Conservation (phyloP, 2,888 invertebrate genomes). For the Calameuta idolon region DNA sequence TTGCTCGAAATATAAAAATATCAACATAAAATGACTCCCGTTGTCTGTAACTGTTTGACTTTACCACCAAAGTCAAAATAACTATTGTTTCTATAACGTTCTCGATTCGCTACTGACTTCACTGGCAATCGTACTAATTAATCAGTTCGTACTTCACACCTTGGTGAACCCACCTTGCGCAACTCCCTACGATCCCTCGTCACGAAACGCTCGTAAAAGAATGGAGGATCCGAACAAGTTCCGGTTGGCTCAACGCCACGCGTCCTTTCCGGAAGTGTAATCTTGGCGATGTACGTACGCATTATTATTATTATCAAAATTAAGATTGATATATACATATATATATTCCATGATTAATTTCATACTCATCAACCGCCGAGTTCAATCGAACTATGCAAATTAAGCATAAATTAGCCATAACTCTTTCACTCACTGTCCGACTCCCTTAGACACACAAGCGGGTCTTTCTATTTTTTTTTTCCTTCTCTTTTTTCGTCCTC, state of each 20-base stretch:
- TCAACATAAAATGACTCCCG: too few relatives aligned
- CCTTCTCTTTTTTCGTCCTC: background rate
- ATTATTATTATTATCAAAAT: background rate
- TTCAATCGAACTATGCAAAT: constrained; percentile 44
- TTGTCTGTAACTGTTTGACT: too few relatives aligned
- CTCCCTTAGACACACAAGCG: constrained; percentile 6
- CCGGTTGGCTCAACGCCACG: background rate
- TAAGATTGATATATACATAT: background rate
- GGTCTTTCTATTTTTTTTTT: constrained; percentile 13
- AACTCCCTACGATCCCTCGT: background rate
- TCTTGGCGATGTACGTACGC: background rate
- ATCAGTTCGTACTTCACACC: constrained; percentile 56
- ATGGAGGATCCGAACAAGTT: background rate
- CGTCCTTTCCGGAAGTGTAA: background rate
- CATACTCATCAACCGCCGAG: constrained; percentile 18
- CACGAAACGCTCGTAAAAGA: background rate
- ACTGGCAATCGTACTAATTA: constrained; percentile 49
- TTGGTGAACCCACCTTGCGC: constrained; percentile 57
- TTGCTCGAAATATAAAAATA: too few relatives aligned
- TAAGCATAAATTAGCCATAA: constrained; percentile 43
- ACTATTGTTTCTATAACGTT: too few relatives aligned
- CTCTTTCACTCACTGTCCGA: constrained; percentile 15
- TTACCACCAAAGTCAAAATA: too few relatives aligned
- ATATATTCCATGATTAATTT: background rate
- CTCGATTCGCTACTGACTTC: too few relatives aligned